These are phyloP conservation scores for Schizothorax lantsangensis DNA, from an alignment of 2,797 vertebrate species.

Conservation along the genomic window DNA sequence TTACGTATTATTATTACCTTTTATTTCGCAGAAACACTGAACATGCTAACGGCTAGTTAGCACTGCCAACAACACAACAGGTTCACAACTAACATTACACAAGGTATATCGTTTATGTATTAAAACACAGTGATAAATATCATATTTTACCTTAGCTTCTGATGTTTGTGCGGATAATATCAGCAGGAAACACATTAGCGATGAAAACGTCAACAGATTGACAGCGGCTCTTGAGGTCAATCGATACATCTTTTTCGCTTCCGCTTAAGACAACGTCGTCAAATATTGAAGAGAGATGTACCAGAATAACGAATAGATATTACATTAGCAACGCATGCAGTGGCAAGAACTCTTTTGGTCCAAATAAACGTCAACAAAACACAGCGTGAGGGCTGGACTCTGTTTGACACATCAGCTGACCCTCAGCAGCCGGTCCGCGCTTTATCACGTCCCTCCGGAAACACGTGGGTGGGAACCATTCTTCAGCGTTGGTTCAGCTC, in stretches of 20 bases:
- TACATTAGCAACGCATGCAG: neutral
- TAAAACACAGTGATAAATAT: neutral
- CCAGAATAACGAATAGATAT: neutral
- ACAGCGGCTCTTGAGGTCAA: conserved; percentile 32
- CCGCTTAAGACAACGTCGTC: neutral
- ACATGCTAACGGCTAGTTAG: conserved; percentile 37
- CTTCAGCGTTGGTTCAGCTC: neutral
- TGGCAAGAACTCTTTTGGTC: neutral
- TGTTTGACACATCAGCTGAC: conserved; percentile 58
- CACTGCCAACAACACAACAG: neutral
- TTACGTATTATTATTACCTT: neutral
- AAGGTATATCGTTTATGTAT: neutral
- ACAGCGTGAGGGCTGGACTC: neutral
- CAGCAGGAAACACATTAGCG: conserved; percentile 67
- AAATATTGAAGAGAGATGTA: neutral
- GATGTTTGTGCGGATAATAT: conserved; percentile 66
- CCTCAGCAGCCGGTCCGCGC: conserved; percentile 33
- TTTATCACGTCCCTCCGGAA: conserved; percentile 27
- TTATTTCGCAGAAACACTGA: neutral
- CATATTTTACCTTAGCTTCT: conserved; percentile 73
- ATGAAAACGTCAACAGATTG: conserved; percentile 49
- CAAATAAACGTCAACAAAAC: conserved; percentile 8
- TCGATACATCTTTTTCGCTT: conserved; percentile 67
- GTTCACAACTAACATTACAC: neutral
- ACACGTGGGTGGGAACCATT: conserved; percentile 42